Evolutionary conservation across 2,888 invertebrate genomes (phyloP).

Genomic region (Epirrhoe tristata): DNA sequence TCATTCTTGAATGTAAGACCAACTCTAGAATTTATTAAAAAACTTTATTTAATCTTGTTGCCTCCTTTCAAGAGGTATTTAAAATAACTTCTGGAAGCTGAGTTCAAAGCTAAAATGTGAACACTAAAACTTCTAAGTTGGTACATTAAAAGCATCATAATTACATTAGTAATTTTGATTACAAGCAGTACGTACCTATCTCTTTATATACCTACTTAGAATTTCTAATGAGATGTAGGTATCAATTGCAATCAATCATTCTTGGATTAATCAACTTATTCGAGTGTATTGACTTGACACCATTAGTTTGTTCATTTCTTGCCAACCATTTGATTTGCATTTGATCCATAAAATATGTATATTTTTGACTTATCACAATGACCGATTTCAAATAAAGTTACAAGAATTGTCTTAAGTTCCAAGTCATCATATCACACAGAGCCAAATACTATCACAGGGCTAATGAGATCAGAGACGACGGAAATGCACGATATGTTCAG

Average conservation of each 20-base stretch:
- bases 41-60: slow-evolving; percentile 52
- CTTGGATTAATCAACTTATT: too few relatives aligned
- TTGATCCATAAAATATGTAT: too few relatives aligned
- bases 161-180: too few relatives aligned
- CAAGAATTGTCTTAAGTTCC: not conserved
- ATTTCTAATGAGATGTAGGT: too few relatives aligned
- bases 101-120: not conserved
- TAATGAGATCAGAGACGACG: not conserved
- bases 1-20: slow-evolving; percentile 27
- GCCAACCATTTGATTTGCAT: too few relatives aligned
- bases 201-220: too few relatives aligned
- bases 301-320: too few relatives aligned
- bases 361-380: too few relatives aligned
- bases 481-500: not conserved
- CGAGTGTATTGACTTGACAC: too few relatives aligned
- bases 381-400: too few relatives aligned
- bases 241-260: too few relatives aligned
- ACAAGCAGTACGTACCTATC: too few relatives aligned
- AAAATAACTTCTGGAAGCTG: slow-evolving; percentile 11
- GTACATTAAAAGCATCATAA: not conserved
- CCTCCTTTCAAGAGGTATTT: slow-evolving; percentile 34
- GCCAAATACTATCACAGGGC: not conserved
- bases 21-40: slow-evolving; percentile 51
- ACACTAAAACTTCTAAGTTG: not conserved
- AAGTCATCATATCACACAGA: not conserved